Base-by-base conservation (phyloP, 2,888 invertebrate genomes). In the Cataglyphis cursor region DNA sequence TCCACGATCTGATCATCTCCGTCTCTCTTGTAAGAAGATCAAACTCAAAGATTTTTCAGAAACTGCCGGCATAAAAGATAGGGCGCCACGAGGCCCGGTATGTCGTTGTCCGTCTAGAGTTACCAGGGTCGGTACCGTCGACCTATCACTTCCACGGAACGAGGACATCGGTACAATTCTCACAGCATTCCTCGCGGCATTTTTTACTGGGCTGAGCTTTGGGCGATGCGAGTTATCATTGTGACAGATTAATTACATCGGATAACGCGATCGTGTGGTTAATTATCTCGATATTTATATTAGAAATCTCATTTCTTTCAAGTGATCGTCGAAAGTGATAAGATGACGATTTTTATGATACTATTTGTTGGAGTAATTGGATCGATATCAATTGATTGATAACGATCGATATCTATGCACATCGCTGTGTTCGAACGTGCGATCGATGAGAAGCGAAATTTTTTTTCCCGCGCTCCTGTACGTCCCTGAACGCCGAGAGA, bases 21-120 rank as follows among this genome's bases (percentile, higher is more conserved):
- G n/a, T 38, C 54, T 70, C 64, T 68, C 65, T 35, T 18, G 83
- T 83, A 82, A 89, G 35, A 35, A 93, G 93, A 93, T 93, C 91
- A 91, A 91, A 91, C 90, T 87, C 75, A 31, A 87, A 94, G 94
- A 94, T 93, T 93, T 51, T 93, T 93, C 91, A 87, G 91, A 91
- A 92, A 92, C 92, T 89, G 91, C 90, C 87, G 89, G 90, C 90
- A 92, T 93, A 93, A 94, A 93, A 92, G 92, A 94, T 93, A 92
- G 92, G 93, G 93, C 94, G 93, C 94, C 94, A 93, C 93, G 87
- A 90, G 88, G 82, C 78, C 74, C 84, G 90, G 91, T 91, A 91
- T 93, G 91, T 89, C 90, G 89, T 85, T 87, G 90, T 89, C 90
- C 92, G 90, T 93, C 93, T 94, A 92, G 90, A 93, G 92, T 94